Conservation (phyloP, 2,113 vertebrate genomes). For the Otocyon megalotis region DNA sequence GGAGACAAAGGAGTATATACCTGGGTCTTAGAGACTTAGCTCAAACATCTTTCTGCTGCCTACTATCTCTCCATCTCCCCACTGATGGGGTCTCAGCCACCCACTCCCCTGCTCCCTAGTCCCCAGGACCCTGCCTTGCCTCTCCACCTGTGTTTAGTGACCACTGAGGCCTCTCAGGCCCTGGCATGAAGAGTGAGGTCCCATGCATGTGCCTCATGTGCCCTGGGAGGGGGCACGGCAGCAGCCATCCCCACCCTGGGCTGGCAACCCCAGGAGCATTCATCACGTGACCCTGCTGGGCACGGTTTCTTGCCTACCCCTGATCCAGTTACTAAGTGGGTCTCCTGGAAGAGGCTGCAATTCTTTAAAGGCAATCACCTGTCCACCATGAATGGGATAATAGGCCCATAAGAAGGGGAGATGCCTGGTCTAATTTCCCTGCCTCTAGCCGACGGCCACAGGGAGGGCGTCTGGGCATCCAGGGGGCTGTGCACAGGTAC, state of each 20-base stretch:
- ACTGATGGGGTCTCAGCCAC: background rate
- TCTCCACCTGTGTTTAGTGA: fast-evolving
- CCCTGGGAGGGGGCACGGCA: background rate
- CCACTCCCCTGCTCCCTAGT: too few relatives aligned
- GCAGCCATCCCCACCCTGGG: background rate
- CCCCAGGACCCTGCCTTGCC: background rate
- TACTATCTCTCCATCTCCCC: background rate
- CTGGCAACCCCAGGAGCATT: background rate
- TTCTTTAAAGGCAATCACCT: background rate
- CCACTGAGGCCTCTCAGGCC: background rate
- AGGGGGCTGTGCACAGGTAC: background rate
- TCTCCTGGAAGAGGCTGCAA: background rate
- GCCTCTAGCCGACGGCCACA: background rate
- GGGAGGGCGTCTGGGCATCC: background rate
- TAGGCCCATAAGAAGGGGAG: background rate
- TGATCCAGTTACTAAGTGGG: background rate
- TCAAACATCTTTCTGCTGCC: background rate
- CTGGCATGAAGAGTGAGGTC: background rate
- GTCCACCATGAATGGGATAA: background rate
- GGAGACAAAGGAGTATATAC: background rate
- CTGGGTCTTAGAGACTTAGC: background rate
- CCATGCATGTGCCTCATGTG: background rate
- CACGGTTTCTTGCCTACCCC: background rate
- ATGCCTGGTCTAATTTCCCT: background rate
- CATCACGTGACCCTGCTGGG: background rate